Evolutionary conservation across 2,888 invertebrate genomes (phyloP).

Genomic region (Biston betularia): DNA sequence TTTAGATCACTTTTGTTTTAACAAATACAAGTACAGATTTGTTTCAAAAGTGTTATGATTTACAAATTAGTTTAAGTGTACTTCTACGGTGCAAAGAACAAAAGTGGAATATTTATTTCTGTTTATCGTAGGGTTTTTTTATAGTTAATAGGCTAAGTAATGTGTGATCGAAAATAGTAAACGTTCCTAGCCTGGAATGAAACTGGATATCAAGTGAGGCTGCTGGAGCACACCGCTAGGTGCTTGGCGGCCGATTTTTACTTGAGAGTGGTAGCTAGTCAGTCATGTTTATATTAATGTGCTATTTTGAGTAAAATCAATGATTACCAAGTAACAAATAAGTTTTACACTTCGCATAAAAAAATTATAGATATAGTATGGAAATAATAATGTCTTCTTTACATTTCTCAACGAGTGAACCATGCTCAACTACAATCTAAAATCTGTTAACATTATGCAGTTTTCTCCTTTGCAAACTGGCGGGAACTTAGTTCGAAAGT

Average conservation of each 20-base stretch:
- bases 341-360: neutral
- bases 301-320: no score
- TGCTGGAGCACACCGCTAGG: no score
- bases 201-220: no score
- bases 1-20: constrained; percentile 10
- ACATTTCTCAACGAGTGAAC: constrained; percentile 19
- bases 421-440: constrained; percentile 26
- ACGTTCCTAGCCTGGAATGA: no score
- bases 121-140: no score
- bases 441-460: constrained; percentile 42
- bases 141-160: no score
- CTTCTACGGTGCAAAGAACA: neutral
- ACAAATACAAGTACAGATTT: neutral
- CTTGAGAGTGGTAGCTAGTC: no score
- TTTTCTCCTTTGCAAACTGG: constrained; percentile 42
- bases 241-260: no score
- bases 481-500: constrained; percentile 39
- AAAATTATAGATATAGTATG: neutral
- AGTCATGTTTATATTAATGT: no score
- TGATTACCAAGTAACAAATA: no score
- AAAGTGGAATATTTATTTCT: no score
- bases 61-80: neutral
- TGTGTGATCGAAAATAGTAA: no score
- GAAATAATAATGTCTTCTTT: constrained; percentile 3
- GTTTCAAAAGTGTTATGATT: neutral